Conservation (phyloP, 2,113 vertebrate genomes). For the Ictidomys tridecemlineatus region DNA sequence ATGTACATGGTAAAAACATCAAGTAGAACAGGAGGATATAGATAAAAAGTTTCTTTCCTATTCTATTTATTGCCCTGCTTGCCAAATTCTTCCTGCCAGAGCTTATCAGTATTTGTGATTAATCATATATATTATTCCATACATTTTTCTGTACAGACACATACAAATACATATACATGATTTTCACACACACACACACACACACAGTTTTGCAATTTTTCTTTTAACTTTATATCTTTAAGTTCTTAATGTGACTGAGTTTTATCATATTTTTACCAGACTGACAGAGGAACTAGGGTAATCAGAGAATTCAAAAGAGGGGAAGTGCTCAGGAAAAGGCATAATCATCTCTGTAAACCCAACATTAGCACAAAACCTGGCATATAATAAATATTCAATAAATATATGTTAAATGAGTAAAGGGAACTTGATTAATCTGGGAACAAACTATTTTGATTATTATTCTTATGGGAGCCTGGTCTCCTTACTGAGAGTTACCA, state of each 20-base stretch:
- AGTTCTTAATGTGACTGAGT: neutral
- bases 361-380: conserved; percentile 36
- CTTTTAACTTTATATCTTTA: neutral
- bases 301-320: neutral
- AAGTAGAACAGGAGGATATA: conserved; percentile 17
- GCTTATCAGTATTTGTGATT: neutral
- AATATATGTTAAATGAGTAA: conserved; percentile 54
- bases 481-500: neutral
- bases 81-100: conserved; percentile 36
- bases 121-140: neutral
- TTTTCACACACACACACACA: conserved; percentile 17
- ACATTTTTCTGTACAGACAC: neutral
- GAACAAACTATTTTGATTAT: neutral
- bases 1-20: conserved; percentile 32
- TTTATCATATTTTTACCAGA: conserved; percentile 45
- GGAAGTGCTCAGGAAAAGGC: neutral
- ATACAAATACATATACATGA: neutral
- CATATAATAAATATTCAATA: conserved; percentile 53
- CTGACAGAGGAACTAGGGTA: neutral
- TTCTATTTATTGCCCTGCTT: neutral
- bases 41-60: neutral
- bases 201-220: neutral
- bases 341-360: conserved; percentile 31
- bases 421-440: neutral
- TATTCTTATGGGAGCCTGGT: neutral